Evolutionary conservation across 1,140 invertebrate species (phyloP).

Genomic region (Ridgeia piscesae): DNA sequence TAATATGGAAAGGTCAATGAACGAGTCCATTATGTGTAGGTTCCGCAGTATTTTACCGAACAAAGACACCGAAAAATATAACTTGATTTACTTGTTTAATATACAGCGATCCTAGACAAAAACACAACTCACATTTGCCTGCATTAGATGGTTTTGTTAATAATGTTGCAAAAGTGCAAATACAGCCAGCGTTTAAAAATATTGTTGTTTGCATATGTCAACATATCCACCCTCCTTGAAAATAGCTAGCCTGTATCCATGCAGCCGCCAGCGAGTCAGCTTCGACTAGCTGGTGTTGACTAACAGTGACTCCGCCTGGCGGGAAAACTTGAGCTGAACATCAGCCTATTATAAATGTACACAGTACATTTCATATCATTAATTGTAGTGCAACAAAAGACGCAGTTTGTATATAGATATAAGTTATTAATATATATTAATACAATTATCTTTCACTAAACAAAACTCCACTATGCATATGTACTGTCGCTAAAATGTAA

Average conservation of each 20-base stretch:
- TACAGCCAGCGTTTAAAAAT: background rate
- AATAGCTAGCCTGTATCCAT: background rate
- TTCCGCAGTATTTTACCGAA: background rate
- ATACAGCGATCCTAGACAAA: background rate
- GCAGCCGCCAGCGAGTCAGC: background rate
- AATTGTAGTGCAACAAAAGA: too few species aligned
- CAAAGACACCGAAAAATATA: background rate
- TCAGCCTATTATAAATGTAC: background rate
- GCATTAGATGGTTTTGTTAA: background rate
- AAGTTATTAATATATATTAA: too few species aligned
- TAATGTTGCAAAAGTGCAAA: background rate
- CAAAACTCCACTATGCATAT: too few species aligned
- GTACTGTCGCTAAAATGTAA: too few species aligned
- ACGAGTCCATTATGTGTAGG: background rate
- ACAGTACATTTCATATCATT: background rate
- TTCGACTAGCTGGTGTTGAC: background rate
- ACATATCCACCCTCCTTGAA: background rate
- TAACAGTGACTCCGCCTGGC: background rate
- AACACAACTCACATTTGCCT: background rate
- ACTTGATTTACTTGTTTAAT: background rate
- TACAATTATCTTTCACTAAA: too few species aligned
- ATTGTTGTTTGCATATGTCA: background rate
- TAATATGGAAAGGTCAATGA: slow-evolving; percentile 6
- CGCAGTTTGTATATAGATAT: too few species aligned
- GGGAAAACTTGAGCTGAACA: background rate